Base-by-base conservation (phyloP, 2,797 vertebrate species). In the Lophotriccus pileatus region DNA sequence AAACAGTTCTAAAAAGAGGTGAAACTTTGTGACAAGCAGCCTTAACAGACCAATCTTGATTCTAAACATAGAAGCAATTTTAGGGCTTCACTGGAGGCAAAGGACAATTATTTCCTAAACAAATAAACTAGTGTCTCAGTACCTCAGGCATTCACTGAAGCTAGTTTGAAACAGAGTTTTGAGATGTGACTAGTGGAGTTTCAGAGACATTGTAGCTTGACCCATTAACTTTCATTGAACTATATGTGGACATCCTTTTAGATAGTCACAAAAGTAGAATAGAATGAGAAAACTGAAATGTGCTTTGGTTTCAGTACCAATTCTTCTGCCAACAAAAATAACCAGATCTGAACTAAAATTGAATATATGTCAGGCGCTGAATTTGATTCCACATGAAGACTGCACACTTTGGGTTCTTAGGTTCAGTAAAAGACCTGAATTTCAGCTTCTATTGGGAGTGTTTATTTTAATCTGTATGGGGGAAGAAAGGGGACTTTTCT, bases 31-130 rank as follows among this genome's bases (percentile, higher is more conserved):
- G 96, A 97, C 97, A 96, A 94, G 94, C 88, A 95, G 97, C 90
- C 97, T 95, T 97, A 95, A 97, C 94, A 96, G 94, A 96, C 94
- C 97, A 97, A 98, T 98, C 97, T 98, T 98, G 97, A 97, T 98
- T 98, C 98, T 98, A 98, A 98, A 98, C 94, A 98, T 98, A 98
- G 98, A 97, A 98, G 96, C 98, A 98, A 98, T 98, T 98, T 97
- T 93, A 96, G 30, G 96, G 74, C 90, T 95, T 89, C 94, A 96
- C 94, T 97, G 89, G 95, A 97, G 96, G 96, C 84, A 96, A 77
- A 95, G 97, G 97, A 98, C 97, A 98, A 98, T 98, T 98, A 98
- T 96, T 98, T 96, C 89, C 96, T 95, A 98, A 98, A 98, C 98
- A 98, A 98, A 97, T 97, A 97, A 98, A 97, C 97, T 97, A 98